Evolutionary conservation across 2,113 vertebrate genomes (phyloP).

Genomic region (Athene cunicularia): DNA sequence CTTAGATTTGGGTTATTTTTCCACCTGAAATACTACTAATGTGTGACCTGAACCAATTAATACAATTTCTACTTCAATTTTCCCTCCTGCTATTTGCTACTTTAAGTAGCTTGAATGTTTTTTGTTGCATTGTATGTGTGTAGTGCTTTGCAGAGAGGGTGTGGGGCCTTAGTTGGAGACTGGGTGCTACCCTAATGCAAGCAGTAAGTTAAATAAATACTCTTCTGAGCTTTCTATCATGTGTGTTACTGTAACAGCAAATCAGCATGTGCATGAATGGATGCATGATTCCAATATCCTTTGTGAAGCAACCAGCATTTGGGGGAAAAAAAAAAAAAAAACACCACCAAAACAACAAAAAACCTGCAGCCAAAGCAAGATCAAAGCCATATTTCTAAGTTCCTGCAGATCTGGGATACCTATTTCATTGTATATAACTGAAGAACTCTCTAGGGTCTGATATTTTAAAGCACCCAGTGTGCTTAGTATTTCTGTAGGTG

Average conservation of each 20-base stretch:
- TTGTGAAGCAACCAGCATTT: neutral
- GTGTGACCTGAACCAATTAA: neutral
- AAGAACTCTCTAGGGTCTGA: neutral
- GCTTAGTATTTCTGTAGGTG: neutral
- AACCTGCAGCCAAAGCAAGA: neutral
- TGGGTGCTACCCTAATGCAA: neutral
- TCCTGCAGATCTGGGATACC: neutral
- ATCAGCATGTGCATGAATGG: neutral
- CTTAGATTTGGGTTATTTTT: neutral
- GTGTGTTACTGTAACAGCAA: neutral
- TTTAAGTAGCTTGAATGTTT: neutral
- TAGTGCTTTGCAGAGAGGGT: neutral
- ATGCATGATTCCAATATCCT: neutral
- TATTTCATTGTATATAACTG: neutral
- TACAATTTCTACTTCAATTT: neutral
- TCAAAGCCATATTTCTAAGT: neutral
- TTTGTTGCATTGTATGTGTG: neutral
- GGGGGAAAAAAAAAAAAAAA: neutral
- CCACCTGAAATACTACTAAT: accelerated
- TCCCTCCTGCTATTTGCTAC: neutral
- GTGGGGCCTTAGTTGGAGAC: too few relatives aligned
- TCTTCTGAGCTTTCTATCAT: neutral
- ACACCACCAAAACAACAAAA: neutral
- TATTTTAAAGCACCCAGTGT: neutral
- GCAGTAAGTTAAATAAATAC: neutral